Conservation (phyloP, 2,888 invertebrate genomes). For the Mythimna pallens region DNA sequence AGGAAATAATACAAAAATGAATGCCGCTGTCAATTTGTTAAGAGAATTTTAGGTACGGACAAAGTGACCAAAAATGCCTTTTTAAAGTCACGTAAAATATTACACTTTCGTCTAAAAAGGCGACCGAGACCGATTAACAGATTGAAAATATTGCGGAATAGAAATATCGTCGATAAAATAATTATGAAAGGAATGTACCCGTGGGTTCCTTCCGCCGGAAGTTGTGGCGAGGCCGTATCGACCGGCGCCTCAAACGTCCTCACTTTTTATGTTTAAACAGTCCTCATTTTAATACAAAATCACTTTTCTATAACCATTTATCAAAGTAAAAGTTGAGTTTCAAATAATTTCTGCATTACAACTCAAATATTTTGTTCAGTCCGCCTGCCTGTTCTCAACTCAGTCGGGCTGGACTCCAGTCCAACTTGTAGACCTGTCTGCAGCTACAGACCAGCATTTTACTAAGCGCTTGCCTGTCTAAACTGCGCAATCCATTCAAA, state of each 20-base stretch:
- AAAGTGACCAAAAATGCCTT: not conserved
- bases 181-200: slow-evolving; percentile 39
- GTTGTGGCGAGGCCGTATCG: slow-evolving; percentile 35
- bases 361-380: too few species aligned
- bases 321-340: not conserved
- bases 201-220: slow-evolving; percentile 42
- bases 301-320: not conserved
- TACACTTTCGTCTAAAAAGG: not conserved
- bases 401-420: not conserved
- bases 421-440: not conserved
- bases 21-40: too few species aligned
- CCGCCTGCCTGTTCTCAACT: not conserved
- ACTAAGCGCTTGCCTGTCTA: not conserved
- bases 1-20: too few species aligned
- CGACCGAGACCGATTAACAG: slow-evolving; percentile 5
- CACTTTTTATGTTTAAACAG: not conserved
- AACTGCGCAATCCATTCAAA: not conserved
- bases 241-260: not conserved
- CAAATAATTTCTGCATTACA: not conserved
- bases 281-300: too few species aligned
- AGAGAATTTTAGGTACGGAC: not conserved
- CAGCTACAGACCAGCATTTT: not conserved
- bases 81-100: slow-evolving; percentile 5
- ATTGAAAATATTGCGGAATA: slow-evolving; percentile 17
- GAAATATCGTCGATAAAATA: slow-evolving; percentile 36